Conservation (phyloP, 2,113 vertebrate genomes). For the Gymnarchus niloticus region DNA sequence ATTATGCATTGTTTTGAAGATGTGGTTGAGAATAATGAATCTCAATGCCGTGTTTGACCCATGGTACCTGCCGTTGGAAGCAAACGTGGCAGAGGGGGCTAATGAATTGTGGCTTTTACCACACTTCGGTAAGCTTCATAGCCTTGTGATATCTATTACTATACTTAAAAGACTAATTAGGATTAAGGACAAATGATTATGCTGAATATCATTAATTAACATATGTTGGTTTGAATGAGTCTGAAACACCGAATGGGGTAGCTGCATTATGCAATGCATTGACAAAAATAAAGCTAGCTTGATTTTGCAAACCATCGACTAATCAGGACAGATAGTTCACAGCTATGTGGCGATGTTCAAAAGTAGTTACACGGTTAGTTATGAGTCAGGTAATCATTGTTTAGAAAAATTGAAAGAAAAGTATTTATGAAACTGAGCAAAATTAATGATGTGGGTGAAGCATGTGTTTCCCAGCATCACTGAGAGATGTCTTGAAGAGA, state of each 20-base stretch:
- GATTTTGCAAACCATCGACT: neutral
- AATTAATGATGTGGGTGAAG: neutral
- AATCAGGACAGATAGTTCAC: neutral
- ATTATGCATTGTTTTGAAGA: slow-evolving; percentile 10
- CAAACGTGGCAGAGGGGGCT: neutral
- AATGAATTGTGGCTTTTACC: neutral
- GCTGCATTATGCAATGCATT: neutral
- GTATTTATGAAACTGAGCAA: neutral
- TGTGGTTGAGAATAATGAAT: slow-evolving; percentile 2
- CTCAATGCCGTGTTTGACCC: neutral
- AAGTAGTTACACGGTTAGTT: neutral
- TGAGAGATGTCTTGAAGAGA: neutral
- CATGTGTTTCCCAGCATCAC: neutral
- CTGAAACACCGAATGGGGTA: neutral
- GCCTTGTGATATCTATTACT: neutral
- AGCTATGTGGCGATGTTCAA: neutral
- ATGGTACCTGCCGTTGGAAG: neutral
- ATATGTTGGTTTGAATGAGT: neutral
- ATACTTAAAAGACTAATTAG: neutral
- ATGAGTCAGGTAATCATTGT: neutral
- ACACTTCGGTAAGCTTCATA: neutral
- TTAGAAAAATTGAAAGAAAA: neutral
- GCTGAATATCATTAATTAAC: neutral
- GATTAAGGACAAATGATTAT: neutral
- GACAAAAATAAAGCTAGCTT: neutral